phyloP scores from a whole-genome alignment of 2,888 invertebrate species.

The Agrochola macilenta region DNA sequence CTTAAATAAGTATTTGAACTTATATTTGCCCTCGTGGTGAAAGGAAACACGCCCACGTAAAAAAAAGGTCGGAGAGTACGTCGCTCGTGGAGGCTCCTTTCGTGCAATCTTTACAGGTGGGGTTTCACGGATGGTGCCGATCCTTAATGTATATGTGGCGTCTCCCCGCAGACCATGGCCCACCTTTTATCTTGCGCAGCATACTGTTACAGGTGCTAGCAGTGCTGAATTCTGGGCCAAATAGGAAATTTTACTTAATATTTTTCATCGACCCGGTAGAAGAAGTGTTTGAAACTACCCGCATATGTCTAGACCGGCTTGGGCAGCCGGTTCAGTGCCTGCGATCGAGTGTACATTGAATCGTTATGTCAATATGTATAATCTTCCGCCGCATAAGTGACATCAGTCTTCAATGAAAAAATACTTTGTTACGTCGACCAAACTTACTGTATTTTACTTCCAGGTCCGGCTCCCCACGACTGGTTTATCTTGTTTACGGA shows the following conservation, averaged over 20 bases:
- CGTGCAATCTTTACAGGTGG: background rate
- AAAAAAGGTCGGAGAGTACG: background rate
- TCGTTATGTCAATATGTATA: background rate
- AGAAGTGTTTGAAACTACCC: background rate
- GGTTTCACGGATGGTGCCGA: background rate
- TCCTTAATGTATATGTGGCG: background rate
- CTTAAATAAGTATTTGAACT: background rate
- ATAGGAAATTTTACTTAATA: background rate
- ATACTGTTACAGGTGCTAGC: background rate
- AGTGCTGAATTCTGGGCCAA: background rate
- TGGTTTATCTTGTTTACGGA: conserved; percentile 75
- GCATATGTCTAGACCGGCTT: background rate
- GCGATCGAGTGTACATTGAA: background rate
- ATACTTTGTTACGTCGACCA: conserved; percentile 3
- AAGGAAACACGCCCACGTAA: background rate
- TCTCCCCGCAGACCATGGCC: background rate
- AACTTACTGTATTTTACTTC: conserved; percentile 26
- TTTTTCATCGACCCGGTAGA: background rate
- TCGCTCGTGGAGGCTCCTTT: background rate
- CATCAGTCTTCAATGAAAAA: background rate
- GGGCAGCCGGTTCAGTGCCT: background rate
- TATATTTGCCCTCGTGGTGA: background rate
- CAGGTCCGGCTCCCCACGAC: conserved; percentile 75
- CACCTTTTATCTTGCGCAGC: background rate
- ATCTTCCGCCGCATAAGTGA: background rate